Base-by-base conservation (phyloP, 2,113 vertebrate genomes). In the Lonchura striata region DNA sequence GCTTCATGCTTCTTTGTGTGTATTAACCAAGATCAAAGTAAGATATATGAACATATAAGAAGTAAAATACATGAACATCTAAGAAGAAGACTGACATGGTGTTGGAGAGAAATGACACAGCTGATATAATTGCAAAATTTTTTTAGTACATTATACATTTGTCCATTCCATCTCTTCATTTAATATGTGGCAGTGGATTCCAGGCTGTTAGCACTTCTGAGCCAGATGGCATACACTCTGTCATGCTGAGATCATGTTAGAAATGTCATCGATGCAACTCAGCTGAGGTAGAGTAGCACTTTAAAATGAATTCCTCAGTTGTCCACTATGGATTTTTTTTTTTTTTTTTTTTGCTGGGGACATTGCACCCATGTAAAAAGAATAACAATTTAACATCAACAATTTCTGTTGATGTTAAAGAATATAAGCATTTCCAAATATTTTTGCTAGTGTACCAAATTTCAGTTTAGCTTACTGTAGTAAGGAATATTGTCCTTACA, bases 201-300 rank as follows among this genome's bases (percentile, higher is more conserved):
- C 94, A 96, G 15, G 19, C 97, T 97, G 93, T 83, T 97, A 82
- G 80, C 80, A 89, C 61, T 86, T 79, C 75, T 90, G 52, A 94
- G 87, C 92, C 96, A 97, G 97, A 97, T 97, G 97, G 97, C 84
- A 52, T 77, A 49, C 71, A 31, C 95, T 66, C 89, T 95, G 81
- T 94, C 95, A 57, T 83, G 93, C 96, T 97, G 97, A 95, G 96
- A 82, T 92, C 88, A 90, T 80, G 88, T 75, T 96, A 72, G 71
- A 97, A 97, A 96, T 96, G 90, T 92, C 88, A 96, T 90, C 93
- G 93, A 82, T 95, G 89, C 79, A 88, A 71, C 92, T 87, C 78
- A 94, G 42, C 78, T 92, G 56, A 94, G 86, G 56, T 64, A 25
- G 3, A 88, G 66, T 52, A 75, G 82, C 76, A 61, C 88, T 96